These are phyloP conservation scores for Uropetala carovei DNA, from an alignment of 2,888 invertebrate genomes.

Conservation along the genomic window DNA sequence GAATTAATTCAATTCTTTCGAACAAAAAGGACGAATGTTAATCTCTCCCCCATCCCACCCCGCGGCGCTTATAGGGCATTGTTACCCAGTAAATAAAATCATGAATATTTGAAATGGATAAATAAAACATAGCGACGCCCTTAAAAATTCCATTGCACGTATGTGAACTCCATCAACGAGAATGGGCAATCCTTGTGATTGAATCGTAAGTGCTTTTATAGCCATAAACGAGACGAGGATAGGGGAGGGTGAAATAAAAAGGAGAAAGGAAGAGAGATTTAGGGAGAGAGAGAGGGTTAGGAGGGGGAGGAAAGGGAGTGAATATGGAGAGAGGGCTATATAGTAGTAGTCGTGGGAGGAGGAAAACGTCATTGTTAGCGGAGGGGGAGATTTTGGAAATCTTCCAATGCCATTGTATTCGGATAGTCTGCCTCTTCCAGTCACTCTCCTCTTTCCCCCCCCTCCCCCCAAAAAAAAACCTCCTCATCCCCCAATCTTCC, in stretches of 20 bases:
- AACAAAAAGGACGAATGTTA: too few relatives aligned
- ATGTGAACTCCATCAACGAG: background rate
- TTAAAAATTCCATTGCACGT: too few relatives aligned
- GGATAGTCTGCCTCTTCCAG: background rate
- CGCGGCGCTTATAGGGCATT: too few relatives aligned
- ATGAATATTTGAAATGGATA: too few relatives aligned
- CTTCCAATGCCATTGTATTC: slow-evolving; percentile 29
- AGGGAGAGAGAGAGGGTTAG: background rate
- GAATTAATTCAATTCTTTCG: too few relatives aligned
- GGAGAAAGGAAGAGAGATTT: background rate
- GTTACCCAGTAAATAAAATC: too few relatives aligned
- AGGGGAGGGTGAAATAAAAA: background rate
- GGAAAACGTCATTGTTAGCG: background rate
- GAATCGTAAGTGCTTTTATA: slow-evolving; percentile 7
- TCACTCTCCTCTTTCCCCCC: background rate
- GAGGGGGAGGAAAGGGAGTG: background rate
- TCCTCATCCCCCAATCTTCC: background rate
- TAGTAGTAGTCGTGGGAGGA: background rate
- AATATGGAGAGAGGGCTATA: background rate
- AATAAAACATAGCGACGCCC: too few relatives aligned
- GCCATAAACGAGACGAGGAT: background rate
- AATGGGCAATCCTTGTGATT: background rate
- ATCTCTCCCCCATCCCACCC: too few relatives aligned
- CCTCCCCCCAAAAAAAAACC: too few relatives aligned
- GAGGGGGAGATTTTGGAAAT: background rate